phyloP scores from a whole-genome alignment of 2,888 invertebrate genomes.

The Serripes groenlandicus region DNA sequence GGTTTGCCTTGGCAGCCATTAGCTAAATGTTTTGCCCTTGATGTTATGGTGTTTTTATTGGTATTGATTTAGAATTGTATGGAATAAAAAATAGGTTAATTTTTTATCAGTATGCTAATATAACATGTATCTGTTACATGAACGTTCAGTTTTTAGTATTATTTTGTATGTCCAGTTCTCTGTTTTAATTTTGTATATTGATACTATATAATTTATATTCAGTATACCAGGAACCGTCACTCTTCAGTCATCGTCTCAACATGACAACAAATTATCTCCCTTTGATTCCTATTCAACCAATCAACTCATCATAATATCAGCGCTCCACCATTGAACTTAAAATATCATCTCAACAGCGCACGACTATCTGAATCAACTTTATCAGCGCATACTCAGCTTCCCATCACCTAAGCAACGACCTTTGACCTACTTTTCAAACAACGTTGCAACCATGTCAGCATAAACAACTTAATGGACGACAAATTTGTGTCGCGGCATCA shows the following conservation, averaged over 20 bases:
- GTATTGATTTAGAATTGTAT: too few relatives aligned
- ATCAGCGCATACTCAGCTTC: slow-evolving; percentile 56
- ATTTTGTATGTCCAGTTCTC: too few relatives aligned
- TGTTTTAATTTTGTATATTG: too few relatives aligned
- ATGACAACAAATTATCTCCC: slow-evolving; percentile 64
- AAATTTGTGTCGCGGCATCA: slow-evolving; percentile 12
- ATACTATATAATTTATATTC: slow-evolving; percentile 38
- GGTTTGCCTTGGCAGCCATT: too few relatives aligned
- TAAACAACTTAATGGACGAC: slow-evolving; percentile 17
- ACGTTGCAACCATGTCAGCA: slow-evolving; percentile 45
- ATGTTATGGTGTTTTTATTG: too few relatives aligned
- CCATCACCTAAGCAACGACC: slow-evolving; percentile 60
- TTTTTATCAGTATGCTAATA: too few relatives aligned
- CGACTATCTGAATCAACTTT: slow-evolving; percentile 26
- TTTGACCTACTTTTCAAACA: slow-evolving; percentile 52
- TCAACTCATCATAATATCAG: slow-evolving; percentile 62
- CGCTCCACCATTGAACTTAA: slow-evolving; percentile 57
- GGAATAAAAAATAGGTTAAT: too few relatives aligned
- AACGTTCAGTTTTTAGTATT: too few relatives aligned
- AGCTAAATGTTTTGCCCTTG: too few relatives aligned
- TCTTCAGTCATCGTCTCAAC: slow-evolving; percentile 56
- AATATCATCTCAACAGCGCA: slow-evolving; percentile 51
- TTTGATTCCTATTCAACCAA: slow-evolving; percentile 51
- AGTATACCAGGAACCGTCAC: slow-evolving; percentile 59
- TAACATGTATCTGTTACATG: too few relatives aligned